These are phyloP conservation scores for Melieria crassipennis DNA, from an alignment of 2,888 invertebrate species.

Conservation along the genomic window DNA sequence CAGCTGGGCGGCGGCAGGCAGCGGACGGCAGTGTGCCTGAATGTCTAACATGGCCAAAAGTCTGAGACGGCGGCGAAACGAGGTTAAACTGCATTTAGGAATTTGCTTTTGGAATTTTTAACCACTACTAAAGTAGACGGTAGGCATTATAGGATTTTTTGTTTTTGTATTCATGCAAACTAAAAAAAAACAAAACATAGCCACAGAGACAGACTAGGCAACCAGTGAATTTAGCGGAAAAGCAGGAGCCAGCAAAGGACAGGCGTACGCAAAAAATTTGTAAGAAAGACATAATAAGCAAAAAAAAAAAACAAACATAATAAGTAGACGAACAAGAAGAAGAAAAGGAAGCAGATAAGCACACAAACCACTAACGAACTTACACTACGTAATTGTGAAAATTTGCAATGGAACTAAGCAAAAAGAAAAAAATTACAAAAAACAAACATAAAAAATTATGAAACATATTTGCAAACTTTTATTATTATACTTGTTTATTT, in stretches of 20 bases:
- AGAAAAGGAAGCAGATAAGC: too few relatives aligned
- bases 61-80: slow-evolving; percentile 27
- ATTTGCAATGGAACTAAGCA: neutral
- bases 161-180: neutral
- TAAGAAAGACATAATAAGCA: too few relatives aligned
- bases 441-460: neutral
- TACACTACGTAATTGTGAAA: too few relatives aligned
- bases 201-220: slow-evolving; percentile 47
- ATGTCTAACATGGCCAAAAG: slow-evolving; percentile 32
- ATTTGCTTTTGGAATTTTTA: slow-evolving; percentile 22
- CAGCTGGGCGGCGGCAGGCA: slow-evolving; percentile 40
- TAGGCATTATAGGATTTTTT: neutral
- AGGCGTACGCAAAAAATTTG: too few relatives aligned
- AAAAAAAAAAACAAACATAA: too few relatives aligned
- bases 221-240: slow-evolving; percentile 55
- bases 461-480: too few relatives aligned
- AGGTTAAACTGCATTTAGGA: slow-evolving; percentile 37
- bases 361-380: too few relatives aligned
- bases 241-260: too few relatives aligned
- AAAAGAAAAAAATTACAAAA: slow-evolving; percentile 26
- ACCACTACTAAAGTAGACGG: neutral
- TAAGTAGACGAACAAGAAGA: too few relatives aligned
- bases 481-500: too few relatives aligned
- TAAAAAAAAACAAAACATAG: neutral
- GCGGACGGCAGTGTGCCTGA: slow-evolving; percentile 46